phyloP scores from a whole-genome alignment of 2,113 vertebrate species.

The Micromys minutus region DNA sequence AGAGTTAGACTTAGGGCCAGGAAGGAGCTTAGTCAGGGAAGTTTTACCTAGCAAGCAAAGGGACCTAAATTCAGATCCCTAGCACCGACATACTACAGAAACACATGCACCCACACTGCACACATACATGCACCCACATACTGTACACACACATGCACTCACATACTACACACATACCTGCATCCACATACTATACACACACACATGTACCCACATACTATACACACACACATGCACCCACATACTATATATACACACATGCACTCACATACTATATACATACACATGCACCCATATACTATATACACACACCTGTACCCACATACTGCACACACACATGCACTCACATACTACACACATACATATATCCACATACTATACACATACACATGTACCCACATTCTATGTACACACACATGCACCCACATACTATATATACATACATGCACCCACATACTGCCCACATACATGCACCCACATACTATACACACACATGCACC shows the following conservation, averaged over 20 bases:
- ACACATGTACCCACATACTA: not conserved
- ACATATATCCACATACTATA: too few relatives aligned
- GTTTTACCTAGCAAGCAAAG: not conserved
- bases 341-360: not conserved
- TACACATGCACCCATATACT: not conserved
- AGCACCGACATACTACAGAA: not conserved
- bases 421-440: not conserved
- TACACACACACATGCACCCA: not conserved
- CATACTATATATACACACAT: not conserved
- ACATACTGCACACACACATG: not conserved
- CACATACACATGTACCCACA: too few relatives aligned
- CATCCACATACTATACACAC: not conserved
- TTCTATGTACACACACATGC: too few relatives aligned
- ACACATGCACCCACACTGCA: not conserved
- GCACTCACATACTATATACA: not conserved
- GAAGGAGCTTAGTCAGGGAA: not conserved
- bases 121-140: not conserved
- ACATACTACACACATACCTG: not conserved
- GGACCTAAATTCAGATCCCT: not conserved
- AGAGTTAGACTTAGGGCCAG: not conserved
- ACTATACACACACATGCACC: too few relatives aligned
- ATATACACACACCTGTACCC: not conserved
- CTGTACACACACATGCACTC: not conserved
- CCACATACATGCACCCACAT: too few relatives aligned
- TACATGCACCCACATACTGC: too few relatives aligned